Percentiles rank a stretch among this genome's conserved stretches.
These are phyloP conservation scores for Galeruca laticollis DNA, from an alignment of 2,888 invertebrate genomes.

Conservation along the genomic window DNA sequence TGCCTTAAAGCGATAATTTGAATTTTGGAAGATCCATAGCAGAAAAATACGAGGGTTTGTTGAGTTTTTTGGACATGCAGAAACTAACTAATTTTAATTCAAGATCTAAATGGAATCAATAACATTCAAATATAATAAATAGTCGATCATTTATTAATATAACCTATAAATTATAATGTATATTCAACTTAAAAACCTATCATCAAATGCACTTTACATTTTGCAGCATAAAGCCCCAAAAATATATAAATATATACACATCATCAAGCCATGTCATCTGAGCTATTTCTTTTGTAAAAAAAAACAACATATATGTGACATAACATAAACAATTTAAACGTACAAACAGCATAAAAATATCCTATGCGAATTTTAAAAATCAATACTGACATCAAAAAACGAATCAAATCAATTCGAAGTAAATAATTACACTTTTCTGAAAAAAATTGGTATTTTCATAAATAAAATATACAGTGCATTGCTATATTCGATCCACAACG, in stretches of 20 bases:
- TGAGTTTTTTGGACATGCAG: too few species aligned
- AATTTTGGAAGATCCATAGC: too few species aligned
- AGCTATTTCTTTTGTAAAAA: not conserved
- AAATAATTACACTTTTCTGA: too few species aligned
- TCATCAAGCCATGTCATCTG: not conserved
- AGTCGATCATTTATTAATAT: not conserved
- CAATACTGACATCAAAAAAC: not conserved
- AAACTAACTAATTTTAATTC: too few species aligned
- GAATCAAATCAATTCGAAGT: not conserved
- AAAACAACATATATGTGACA: not conserved
- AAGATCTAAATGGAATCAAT: too few species aligned
- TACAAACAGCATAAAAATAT: not conserved
- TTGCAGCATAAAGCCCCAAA: conserved; percentile 3
- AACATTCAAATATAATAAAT: not conserved
- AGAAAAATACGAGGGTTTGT: too few species aligned
- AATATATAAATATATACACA: not conserved
- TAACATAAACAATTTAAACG: not conserved
- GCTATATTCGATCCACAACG: not conserved
- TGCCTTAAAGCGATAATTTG: too few species aligned
- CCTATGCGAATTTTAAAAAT: not conserved
- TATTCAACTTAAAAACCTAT: conserved; percentile 4
- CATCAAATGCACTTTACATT: conserved; percentile 3
- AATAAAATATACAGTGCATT: not conserved
- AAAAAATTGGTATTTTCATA: too few species aligned
- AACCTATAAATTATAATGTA: not conserved